Evolutionary conservation across 2,888 invertebrate genomes (phyloP), one percentile per base, ranked within the genome.

Genomic region (Neocrepidodera transversa): DNA sequence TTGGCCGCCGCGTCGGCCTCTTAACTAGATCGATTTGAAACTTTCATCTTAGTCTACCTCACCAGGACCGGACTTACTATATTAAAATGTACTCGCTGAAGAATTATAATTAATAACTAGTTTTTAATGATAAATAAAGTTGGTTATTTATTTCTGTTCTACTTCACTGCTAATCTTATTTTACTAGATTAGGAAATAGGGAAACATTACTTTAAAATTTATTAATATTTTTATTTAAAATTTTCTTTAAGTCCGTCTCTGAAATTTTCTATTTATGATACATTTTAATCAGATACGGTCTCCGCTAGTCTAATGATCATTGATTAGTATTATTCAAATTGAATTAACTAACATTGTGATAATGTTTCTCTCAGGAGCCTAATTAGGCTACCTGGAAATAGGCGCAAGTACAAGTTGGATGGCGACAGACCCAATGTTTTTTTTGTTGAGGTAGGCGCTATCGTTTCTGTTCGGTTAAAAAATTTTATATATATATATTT

Each of bases 271-370:
- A 42, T 48, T 35, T 26, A 60, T 55, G 55, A 54, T 47, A 59
- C 53, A 62, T 57, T 64, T 40, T 51, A 60, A 58, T 61, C 56
- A 38, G 51, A 47, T 35, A 10, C 50, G 43, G 60, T 49, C 54
- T 57, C 45, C 28, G 52, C 51, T 64, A 40, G 56, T 54, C 60
- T 50, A 45, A 26, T 26, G 26, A 45, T 26, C 8, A 11, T 14
- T 26, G 6, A 26, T 28, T 45, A 45, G 26, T 45, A 45, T 45
- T 45, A 45, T 45, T 45, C 45, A 45, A 26, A 45, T 42, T 45
- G 16, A 45, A 45, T 45, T 45, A 45, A 45, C 26, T 11, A 45
- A 45, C 45, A 45, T 23, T 45, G 26, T 45, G 11, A 45, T 45
- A 18, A 45, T 26, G 45, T 45, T 45, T 45, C n/a, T n/a, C 45